These are phyloP conservation scores for Ischnura elegans DNA, from an alignment of 2,888 invertebrate genomes.

Conservation along the genomic window DNA sequence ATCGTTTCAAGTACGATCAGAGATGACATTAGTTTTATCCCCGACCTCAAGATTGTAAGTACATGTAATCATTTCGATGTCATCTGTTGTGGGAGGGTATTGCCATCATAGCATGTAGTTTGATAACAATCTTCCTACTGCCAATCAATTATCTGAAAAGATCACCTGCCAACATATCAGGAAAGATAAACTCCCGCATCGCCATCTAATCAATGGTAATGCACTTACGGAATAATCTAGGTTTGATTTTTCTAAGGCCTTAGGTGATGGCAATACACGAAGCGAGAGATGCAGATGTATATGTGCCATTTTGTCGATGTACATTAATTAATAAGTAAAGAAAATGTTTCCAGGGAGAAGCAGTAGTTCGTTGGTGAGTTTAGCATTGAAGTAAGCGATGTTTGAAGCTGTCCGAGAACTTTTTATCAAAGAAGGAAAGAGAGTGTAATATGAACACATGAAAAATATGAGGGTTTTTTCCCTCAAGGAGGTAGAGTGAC, in stretches of 20 bases:
- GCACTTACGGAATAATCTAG: not conserved
- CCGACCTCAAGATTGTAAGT: not conserved
- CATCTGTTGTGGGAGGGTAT: not conserved
- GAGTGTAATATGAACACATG: not conserved
- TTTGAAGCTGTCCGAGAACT: too few relatives aligned
- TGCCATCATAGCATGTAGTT: not conserved
- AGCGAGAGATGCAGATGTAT: not conserved
- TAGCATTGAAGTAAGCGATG: not conserved
- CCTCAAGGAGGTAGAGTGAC: too few relatives aligned
- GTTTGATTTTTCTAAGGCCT: not conserved
- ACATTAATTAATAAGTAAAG: not conserved
- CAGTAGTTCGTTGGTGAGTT: not conserved
- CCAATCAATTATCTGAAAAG: not conserved
- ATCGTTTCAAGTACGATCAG: not conserved
- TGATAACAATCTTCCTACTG: not conserved
- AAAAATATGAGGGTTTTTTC: too few relatives aligned
- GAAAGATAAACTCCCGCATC: not conserved
- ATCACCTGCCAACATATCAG: constrained; percentile 31
- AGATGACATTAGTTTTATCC: not conserved
- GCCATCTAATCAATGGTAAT: not conserved
- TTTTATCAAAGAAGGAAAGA: not conserved
- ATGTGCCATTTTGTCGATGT: constrained; percentile 23
- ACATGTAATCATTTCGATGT: not conserved
- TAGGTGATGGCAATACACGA: constrained; percentile 5
- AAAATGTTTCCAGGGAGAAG: too few relatives aligned